phyloP scores from a whole-genome alignment of 2,888 invertebrate genomes.

The Drosophila incognita region DNA sequence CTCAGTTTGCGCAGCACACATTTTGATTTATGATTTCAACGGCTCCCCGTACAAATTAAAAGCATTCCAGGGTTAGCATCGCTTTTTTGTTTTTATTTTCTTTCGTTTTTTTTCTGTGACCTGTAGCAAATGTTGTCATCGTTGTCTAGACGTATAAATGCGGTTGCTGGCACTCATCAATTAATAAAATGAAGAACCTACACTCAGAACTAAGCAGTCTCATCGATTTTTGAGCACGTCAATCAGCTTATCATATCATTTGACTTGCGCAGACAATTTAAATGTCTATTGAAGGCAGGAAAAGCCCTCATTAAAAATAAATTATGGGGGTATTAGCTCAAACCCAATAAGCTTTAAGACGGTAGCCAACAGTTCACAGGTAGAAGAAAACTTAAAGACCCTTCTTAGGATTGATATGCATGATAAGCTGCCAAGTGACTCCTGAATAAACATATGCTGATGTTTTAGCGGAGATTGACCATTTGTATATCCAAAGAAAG shows the following conservation, averaged over 20 bases:
- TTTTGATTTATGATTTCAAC: slow-evolving; percentile 79
- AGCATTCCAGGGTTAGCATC: slow-evolving; percentile 52
- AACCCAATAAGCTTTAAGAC: slow-evolving; percentile 42
- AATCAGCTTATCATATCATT: slow-evolving; percentile 74
- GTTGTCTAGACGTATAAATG: slow-evolving; percentile 47
- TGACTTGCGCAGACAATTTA: slow-evolving; percentile 66
- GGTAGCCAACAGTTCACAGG: slow-evolving; percentile 58
- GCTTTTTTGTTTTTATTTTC: slow-evolving; percentile 21
- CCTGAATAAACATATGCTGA: neutral
- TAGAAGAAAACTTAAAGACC: slow-evolving; percentile 14
- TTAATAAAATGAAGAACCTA: slow-evolving; percentile 61
- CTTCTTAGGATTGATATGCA: slow-evolving; percentile 1
- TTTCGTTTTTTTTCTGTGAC: slow-evolving; percentile 47
- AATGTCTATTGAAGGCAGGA: slow-evolving; percentile 70
- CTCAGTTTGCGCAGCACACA: slow-evolving; percentile 31
- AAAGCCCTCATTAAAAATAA: slow-evolving; percentile 73
- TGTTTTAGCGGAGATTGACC: neutral
- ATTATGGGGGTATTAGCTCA: slow-evolving; percentile 68
- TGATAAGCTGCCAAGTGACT: neutral
- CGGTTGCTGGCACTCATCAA: slow-evolving; percentile 59
- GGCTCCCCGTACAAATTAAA: slow-evolving; percentile 65
- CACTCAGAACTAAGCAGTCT: slow-evolving; percentile 31
- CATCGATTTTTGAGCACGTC: slow-evolving; percentile 59
- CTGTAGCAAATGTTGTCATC: slow-evolving; percentile 79
- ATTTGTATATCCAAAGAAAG: neutral